Percentiles rank a stretch among this genome's conserved stretches.
phyloP scores from a whole-genome alignment of 2,797 vertebrate genomes.

The Tangara arthus region DNA sequence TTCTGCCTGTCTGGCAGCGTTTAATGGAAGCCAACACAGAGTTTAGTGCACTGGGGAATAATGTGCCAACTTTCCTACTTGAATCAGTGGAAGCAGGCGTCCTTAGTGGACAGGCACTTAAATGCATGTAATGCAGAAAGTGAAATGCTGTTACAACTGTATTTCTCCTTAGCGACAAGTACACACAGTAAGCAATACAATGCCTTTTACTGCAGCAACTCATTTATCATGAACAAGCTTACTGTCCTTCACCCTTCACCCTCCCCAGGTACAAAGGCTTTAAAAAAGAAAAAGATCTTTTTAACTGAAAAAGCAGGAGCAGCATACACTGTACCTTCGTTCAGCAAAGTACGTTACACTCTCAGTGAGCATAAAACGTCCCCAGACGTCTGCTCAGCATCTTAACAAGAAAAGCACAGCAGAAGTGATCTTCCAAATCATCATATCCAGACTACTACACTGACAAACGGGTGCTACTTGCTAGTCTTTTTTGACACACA shows the following conservation, averaged over 20 bases:
- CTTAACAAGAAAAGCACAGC: not conserved
- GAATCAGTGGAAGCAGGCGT: conserved; percentile 25
- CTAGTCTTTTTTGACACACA: not conserved
- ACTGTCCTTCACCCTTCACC: conserved; percentile 40
- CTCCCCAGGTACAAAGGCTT: not conserved
- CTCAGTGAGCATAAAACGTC: not conserved
- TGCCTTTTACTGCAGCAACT: conserved; percentile 37
- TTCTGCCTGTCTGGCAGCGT: conserved; percentile 49
- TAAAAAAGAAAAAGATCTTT: not conserved
- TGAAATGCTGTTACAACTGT: conserved; percentile 56
- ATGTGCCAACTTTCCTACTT: conserved; percentile 47
- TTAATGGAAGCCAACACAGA: conserved; percentile 63
- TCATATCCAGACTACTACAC: not conserved
- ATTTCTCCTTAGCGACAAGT: conserved; percentile 46
- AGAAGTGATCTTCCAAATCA: not conserved
- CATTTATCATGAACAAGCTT: conserved; percentile 59
- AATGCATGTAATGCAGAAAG: conserved; percentile 65
- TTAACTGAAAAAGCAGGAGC: not conserved
- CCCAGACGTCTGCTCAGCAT: not conserved
- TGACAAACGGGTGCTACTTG: not conserved
- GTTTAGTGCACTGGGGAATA: conserved; percentile 55
- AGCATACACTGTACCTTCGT: not conserved
- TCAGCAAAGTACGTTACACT: not conserved
- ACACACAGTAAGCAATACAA: conserved; percentile 26
- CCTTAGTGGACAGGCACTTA: conserved; percentile 57